These are phyloP conservation scores for Hypsopygia costalis DNA, from an alignment of 2,888 invertebrate genomes.

Conservation along the genomic window DNA sequence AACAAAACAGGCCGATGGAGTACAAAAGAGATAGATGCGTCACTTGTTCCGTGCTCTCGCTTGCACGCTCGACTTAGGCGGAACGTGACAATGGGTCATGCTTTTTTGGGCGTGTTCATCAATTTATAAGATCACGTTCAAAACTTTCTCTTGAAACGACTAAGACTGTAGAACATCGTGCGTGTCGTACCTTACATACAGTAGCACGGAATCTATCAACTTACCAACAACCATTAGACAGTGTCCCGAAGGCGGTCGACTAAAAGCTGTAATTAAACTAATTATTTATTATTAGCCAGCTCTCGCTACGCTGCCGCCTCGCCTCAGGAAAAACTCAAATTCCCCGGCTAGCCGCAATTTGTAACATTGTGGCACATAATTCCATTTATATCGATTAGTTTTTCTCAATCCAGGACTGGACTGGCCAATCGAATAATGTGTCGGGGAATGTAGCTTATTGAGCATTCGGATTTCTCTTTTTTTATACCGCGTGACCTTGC, in stretches of 20 bases:
- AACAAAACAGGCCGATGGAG: no score
- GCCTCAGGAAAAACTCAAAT: slow-evolving; percentile 53
- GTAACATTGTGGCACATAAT: slow-evolving; percentile 49
- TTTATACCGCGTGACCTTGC: neutral
- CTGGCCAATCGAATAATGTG: slow-evolving; percentile 29
- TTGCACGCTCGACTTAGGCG: no score
- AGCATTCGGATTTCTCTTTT: slow-evolving; percentile 6
- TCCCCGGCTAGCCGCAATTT: slow-evolving; percentile 46
- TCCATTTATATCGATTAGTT: slow-evolving; percentile 50
- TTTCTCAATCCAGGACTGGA: slow-evolving; percentile 21
- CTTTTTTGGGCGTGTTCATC: no score
- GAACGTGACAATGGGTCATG: no score
- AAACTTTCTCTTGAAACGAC: no score
- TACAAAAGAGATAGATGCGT: no score
- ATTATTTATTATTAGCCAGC: slow-evolving; percentile 70
- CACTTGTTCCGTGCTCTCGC: no score
- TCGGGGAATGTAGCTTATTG: slow-evolving; percentile 17
- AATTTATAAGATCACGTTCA: no score
- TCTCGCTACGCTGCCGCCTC: slow-evolving; percentile 37
- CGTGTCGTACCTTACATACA: neutral
- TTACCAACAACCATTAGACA: slow-evolving; percentile 3
- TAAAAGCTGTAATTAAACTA: slow-evolving; percentile 74
- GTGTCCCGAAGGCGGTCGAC: slow-evolving; percentile 45
- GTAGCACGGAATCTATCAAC: slow-evolving; percentile 1
- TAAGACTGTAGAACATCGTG: no score